Evolutionary conservation across 2,888 invertebrate genomes (phyloP).

Genomic region (Axea sp.): DNA sequence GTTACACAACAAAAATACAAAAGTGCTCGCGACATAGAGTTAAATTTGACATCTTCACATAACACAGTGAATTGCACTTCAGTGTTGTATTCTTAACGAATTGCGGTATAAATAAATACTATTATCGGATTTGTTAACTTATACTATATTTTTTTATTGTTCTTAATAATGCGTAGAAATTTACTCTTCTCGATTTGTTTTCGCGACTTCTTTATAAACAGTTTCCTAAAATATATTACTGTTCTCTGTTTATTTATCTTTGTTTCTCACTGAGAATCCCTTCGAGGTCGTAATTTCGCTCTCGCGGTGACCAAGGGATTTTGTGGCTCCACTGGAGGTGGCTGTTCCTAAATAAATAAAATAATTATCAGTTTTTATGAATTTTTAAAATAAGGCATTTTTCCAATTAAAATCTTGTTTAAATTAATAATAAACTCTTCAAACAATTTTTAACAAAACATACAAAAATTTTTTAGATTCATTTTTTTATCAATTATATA

Average conservation of each 20-base stretch:
- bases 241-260: slow-evolving; percentile 45
- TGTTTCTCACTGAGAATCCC: slow-evolving; percentile 74
- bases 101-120: slow-evolving; percentile 40
- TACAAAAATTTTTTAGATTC: no score
- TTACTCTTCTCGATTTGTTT: slow-evolving; percentile 41
- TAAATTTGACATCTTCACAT: slow-evolving; percentile 25
- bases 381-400: no score
- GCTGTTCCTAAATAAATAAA: slow-evolving; percentile 74
- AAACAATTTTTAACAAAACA: no score
- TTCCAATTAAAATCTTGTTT: no score
- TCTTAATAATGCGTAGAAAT: slow-evolving; percentile 28
- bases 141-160: slow-evolving; percentile 51
- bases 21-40: slow-evolving; percentile 5
- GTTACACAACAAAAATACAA: slow-evolving; percentile 1
- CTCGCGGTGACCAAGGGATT: slow-evolving; percentile 76
- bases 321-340: slow-evolving; percentile 70
- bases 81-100: slow-evolving; percentile 28
- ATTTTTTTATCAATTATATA: no score
- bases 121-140: slow-evolving; percentile 35
- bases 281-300: slow-evolving; percentile 76
- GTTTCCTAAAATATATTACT: slow-evolving; percentile 55
- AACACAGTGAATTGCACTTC: slow-evolving; percentile 50
- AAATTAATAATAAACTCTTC: no score
- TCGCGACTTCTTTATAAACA: slow-evolving; percentile 45
- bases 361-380: no score